Conservation (phyloP, 2,888 invertebrate genomes). For the Perizoma affinitatum region DNA sequence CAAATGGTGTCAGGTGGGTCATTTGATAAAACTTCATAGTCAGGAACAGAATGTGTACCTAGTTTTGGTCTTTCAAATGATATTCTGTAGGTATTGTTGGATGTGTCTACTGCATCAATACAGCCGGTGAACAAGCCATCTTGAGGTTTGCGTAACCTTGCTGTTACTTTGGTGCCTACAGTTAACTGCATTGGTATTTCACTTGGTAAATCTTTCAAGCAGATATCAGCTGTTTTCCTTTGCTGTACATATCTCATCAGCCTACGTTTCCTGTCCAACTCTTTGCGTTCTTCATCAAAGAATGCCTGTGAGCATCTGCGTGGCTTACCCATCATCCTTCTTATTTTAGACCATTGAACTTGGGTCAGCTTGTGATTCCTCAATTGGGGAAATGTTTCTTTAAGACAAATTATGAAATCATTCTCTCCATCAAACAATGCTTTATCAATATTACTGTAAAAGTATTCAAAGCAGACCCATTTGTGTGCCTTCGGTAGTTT, state of each 20-base stretch:
- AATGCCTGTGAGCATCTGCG: conserved; percentile 97
- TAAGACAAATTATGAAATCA: conserved; percentile 96
- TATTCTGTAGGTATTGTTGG: conserved; percentile 96
- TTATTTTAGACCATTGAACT: conserved; percentile 97
- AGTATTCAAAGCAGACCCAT: conserved; percentile 99
- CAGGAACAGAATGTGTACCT: conserved; percentile 97
- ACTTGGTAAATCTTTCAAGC: conserved; percentile 94
- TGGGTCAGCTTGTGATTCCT: conserved; percentile 93
- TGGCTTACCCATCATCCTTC: conserved; percentile 98
- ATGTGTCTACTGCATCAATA: conserved; percentile 97
- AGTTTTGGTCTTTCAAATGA: conserved; percentile 96
- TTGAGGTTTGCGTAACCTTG: conserved; percentile 94
- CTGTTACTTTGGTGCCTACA: conserved; percentile 97
- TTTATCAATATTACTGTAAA: conserved; percentile 99
- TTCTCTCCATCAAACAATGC: conserved; percentile 97
- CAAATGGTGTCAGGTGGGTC: conserved; percentile 96
- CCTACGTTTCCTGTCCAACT: conserved; percentile 94
- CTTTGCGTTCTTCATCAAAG: conserved; percentile 96
- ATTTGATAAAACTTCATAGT: conserved; percentile 97
- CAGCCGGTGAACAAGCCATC: conserved; percentile 97
- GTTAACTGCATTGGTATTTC: conserved; percentile 97
- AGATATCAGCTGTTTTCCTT: conserved; percentile 91
- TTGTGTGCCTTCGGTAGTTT: conserved; percentile 99
- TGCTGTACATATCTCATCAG: conserved; percentile 97
- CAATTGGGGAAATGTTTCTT: conserved; percentile 96